Conservation (phyloP, 2,113 vertebrate genomes). For the Dicentrarchus labrax region DNA sequence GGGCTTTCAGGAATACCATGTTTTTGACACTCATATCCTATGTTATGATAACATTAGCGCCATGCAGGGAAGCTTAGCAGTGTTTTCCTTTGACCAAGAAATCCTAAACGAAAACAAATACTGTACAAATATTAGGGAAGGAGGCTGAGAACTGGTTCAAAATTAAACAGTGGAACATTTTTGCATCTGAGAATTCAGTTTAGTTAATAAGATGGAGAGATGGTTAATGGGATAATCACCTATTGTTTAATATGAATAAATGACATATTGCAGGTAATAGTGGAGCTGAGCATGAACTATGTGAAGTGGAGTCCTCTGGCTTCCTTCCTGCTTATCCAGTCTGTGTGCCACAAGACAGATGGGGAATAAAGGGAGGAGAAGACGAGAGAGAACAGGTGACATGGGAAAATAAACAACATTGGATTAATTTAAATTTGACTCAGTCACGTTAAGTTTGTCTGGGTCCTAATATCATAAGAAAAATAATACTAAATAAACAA, state of each 20-base stretch:
- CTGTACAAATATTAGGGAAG: too few relatives aligned
- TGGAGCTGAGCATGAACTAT: conserved; percentile 15
- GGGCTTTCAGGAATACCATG: too few relatives aligned
- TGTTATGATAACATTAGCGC: too few relatives aligned
- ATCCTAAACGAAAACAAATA: too few relatives aligned
- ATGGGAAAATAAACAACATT: neutral
- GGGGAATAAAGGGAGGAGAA: conserved; percentile 28
- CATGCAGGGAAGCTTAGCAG: too few relatives aligned
- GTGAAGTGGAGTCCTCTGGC: neutral
- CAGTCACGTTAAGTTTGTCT: neutral
- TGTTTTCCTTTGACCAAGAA: too few relatives aligned
- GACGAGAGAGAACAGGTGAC: conserved; percentile 42
- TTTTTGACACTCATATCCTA: too few relatives aligned
- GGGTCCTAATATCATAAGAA: neutral
- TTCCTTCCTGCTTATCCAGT: conserved; percentile 3
- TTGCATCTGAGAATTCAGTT: too few relatives aligned
- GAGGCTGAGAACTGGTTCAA: too few relatives aligned
- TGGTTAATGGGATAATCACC: neutral
- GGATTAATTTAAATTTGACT: neutral
- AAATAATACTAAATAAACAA: too few relatives aligned
- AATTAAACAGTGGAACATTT: too few relatives aligned
- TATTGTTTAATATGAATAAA: neutral
- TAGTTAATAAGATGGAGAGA: neutral
- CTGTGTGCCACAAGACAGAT: conserved; percentile 16
- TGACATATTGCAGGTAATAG: conserved; percentile 18